Base-by-base conservation (phyloP, 1,140 invertebrate species). In the Drosophila rhopaloa region DNA sequence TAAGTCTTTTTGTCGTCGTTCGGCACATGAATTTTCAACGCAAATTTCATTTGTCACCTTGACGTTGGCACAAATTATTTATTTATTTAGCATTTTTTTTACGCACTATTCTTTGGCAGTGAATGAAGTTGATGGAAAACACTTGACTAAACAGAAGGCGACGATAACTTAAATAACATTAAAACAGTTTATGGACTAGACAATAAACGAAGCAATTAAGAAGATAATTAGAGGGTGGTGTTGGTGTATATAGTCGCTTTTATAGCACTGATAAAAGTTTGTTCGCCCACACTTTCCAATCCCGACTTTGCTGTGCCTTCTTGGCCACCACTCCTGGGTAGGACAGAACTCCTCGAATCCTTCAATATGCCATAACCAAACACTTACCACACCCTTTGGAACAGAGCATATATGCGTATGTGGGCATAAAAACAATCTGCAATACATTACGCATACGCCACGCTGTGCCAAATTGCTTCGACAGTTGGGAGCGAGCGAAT, bases 401-500 rank as follows among this genome's bases (percentile, higher is more conserved):
- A 70, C 2, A 7, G 37, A 9, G 19, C n/a, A 35, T 4, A 58
- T 29, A 50, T 7, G 41, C 24, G 32, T 54, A 67, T 76, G 32
- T 16, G 37, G 51, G 35, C 70, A 74, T 67, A 66, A 86, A 79
- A 86, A 85, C 74, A 82, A 88, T 81, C 71, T 86, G 58, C 68
- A 62, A 61, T 78, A 82, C 73, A 86, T 82, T 88, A 76, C 68
- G 76, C 41, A 88, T 86, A 86, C 83, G 79, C 83, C 75, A 66
- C 71, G 83, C 55, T 82, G 82, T 32, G 82, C 59, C 58, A 79
- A 83, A 85, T 81, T 66, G 82, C 76, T 84, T 72, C 59, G 76
- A 83, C 71, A 79, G 70, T 48, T 75, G 40, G 54, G 65, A 74
- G 40, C 63, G 29, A 13, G 57, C 54, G 59, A 46, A 55, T 44